A percentile compares a stretch with the other conserved stretches of the same genome.
These are phyloP conservation scores for Odobenus rosmarus DNA, from an alignment of 2,113 vertebrate species.

Conservation along the genomic window DNA sequence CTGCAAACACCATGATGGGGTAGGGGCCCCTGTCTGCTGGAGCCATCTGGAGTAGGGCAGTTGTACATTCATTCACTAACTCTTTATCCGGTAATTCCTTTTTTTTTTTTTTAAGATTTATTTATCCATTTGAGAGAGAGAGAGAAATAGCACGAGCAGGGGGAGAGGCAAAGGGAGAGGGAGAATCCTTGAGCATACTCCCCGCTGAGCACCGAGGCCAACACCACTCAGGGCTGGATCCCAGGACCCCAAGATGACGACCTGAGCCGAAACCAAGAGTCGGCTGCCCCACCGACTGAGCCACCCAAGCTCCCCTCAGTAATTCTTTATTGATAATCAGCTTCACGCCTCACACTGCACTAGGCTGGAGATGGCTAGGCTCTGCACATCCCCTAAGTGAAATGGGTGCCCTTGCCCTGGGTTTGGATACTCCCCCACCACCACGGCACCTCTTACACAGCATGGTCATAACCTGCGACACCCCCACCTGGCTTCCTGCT, in stretches of 20 bases:
- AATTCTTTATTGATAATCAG: not conserved
- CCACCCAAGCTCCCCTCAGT: not conserved
- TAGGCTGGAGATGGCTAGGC: not conserved
- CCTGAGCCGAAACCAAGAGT: not conserved
- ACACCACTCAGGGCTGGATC: accelerated
- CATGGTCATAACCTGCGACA: not conserved
- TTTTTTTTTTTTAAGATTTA: not conserved
- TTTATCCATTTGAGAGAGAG: not conserved
- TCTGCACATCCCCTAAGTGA: not conserved
- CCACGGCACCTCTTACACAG: not conserved
- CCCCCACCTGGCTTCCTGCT: not conserved
- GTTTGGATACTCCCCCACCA: no score
- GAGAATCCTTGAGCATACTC: not conserved
- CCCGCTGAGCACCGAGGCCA: not conserved
- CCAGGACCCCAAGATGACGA: not conserved
- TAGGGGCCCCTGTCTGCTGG: no score
- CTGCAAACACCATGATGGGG: no score
- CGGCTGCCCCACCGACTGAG: not conserved
- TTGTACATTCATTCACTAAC: not conserved
- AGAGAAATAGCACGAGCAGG: not conserved
- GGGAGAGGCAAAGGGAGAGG: not conserved
- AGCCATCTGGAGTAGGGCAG: not conserved
- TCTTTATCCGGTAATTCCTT: not conserved
- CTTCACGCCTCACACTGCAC: not conserved
- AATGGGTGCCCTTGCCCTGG: not conserved